Conservation (phyloP, 2,113 vertebrate genomes). For the Paedocypris sp. region DNA sequence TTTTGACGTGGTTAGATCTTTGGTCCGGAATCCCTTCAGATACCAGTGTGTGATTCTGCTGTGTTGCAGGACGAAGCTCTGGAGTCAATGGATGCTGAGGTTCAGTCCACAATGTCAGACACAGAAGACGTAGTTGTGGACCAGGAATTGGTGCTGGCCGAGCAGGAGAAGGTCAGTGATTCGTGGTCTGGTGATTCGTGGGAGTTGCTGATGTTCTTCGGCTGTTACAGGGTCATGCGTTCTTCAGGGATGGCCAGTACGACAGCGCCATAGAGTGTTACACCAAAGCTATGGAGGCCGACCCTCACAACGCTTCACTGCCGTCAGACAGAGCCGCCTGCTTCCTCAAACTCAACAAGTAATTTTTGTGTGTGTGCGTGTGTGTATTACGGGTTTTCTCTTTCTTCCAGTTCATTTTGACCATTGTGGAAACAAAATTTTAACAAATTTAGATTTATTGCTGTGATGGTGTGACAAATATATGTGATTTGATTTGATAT, state of each 20-base stretch:
- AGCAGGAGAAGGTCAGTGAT: slow-evolving; percentile 79
- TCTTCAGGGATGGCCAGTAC: slow-evolving; percentile 83
- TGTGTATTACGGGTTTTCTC: no score
- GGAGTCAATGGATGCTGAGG: slow-evolving; percentile 79
- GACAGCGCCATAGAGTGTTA: slow-evolving; percentile 86
- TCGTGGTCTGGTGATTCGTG: no score
- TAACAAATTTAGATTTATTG: no score
- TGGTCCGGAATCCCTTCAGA: no score
- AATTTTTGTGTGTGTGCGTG: slow-evolving; percentile 20
- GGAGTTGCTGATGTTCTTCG: no score
- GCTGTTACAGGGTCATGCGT: slow-evolving; percentile 72
- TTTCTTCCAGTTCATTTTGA: neutral
- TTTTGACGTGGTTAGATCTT: slow-evolving; percentile 77
- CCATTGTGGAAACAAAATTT: no score
- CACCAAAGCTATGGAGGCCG: slow-evolving; percentile 80
- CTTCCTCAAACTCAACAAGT: slow-evolving; percentile 87
- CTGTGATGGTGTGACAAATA: no score
- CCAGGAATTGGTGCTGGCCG: slow-evolving; percentile 65
- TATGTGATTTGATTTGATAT: no score
- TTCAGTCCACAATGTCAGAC: slow-evolving; percentile 79
- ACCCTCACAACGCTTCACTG: slow-evolving; percentile 80
- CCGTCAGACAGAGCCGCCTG: slow-evolving; percentile 85
- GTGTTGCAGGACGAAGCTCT: slow-evolving; percentile 76
- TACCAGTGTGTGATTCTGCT: neutral
- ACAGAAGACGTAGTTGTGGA: slow-evolving; percentile 73